Evolutionary conservation across 2,888 invertebrate genomes (phyloP).

Genomic region (Tachina lurida): DNA sequence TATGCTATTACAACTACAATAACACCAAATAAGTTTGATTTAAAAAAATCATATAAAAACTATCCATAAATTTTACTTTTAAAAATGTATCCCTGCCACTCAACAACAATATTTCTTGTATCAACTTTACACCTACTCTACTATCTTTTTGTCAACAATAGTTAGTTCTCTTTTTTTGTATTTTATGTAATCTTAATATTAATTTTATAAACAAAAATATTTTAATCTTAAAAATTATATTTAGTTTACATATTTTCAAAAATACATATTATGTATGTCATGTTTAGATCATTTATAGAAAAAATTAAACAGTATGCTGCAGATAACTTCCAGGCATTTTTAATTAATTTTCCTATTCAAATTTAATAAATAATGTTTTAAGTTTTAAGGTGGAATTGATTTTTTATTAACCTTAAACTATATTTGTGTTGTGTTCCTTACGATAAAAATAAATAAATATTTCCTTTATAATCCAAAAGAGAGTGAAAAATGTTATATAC

Average conservation of each 20-base stretch:
- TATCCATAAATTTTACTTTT: slow-evolving; percentile 27
- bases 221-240: neutral
- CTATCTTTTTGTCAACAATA: slow-evolving; percentile 27
- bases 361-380: neutral
- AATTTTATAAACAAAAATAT: neutral
- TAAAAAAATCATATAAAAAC: slow-evolving; percentile 36
- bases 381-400: neutral
- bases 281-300: neutral
- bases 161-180: slow-evolving; percentile 4
- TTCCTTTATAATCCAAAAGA: neutral
- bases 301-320: neutral
- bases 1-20: slow-evolving; percentile 70
- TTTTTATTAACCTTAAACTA: neutral
- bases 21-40: slow-evolving; percentile 58
- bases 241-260: neutral
- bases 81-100: neutral
- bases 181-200: slow-evolving; percentile 19
- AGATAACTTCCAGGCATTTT: neutral
- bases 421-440: slow-evolving; percentile 1
- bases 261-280: neutral
- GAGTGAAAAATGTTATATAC: neutral
- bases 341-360: neutral
- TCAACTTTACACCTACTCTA: neutral
- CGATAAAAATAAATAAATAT: neutral
- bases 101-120: neutral